Percentiles rank a stretch among this genome's conserved stretches.
phyloP scores from a whole-genome alignment of 2,113 vertebrate genomes.

The Engystomops pustulosus region DNA sequence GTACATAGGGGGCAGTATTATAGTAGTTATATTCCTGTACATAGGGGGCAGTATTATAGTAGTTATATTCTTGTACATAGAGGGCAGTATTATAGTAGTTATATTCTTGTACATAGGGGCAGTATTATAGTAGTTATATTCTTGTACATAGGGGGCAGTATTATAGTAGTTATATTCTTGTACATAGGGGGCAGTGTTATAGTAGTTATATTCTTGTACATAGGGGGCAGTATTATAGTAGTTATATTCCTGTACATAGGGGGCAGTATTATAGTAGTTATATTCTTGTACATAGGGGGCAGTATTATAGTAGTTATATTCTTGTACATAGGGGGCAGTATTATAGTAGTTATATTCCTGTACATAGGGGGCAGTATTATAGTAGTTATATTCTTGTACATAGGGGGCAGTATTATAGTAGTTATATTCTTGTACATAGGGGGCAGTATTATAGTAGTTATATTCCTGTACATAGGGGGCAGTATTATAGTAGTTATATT shows the following conservation, averaged over 20 bases:
- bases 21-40: conserved; percentile 1
- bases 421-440: background rate
- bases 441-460: conserved; percentile 1
- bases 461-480: background rate
- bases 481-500: conserved; percentile 10
- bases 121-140: conserved; percentile 12
- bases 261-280: conserved; percentile 4
- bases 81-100: background rate
- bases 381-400: conserved; percentile 6
- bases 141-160: background rate
- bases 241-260: conserved; percentile 4
- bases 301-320: conserved; percentile 17
- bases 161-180: conserved; percentile 6
- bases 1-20: background rate
- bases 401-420: background rate
- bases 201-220: background rate
- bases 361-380: background rate
- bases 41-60: background rate
- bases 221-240: background rate
- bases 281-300: background rate
- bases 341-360: conserved; percentile 2
- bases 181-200: background rate
- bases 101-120: background rate
- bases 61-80: conserved; percentile 4
- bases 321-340: background rate